phyloP scores from a whole-genome alignment of 2,888 invertebrate species.

The Lymantria dispar region DNA sequence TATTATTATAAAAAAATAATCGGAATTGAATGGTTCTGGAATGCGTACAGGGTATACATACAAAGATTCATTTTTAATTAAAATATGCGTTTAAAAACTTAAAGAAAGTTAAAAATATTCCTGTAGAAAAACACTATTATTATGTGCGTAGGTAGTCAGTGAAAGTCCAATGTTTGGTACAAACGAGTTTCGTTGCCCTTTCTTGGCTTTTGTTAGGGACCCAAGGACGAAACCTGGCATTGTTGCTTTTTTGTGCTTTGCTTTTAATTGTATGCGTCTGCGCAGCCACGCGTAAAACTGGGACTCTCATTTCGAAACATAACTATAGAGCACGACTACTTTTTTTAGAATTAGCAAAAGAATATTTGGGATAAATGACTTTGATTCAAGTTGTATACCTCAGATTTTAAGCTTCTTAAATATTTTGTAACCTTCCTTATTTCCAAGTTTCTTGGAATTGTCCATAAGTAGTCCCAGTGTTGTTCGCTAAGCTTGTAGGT shows the following conservation, averaged over 20 bases:
- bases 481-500: slow-evolving; percentile 2
- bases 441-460: slow-evolving; percentile 35
- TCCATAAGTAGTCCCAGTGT: slow-evolving; percentile 3
- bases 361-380: slow-evolving; percentile 20
- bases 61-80: no score
- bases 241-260: slow-evolving; percentile 69
- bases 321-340: slow-evolving; percentile 51
- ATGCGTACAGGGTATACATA: no score
- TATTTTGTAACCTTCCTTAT: slow-evolving; percentile 34
- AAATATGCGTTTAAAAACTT: neutral
- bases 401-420: slow-evolving; percentile 44
- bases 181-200: slow-evolving; percentile 81
- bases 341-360: slow-evolving; percentile 25
- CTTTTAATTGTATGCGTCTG: slow-evolving; percentile 77
- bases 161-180: slow-evolving; percentile 76
- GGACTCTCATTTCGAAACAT: slow-evolving; percentile 54
- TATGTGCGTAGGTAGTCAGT: slow-evolving; percentile 73
- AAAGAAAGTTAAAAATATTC: slow-evolving; percentile 5
- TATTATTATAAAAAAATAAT: no score
- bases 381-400: slow-evolving; percentile 44
- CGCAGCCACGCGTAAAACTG: slow-evolving; percentile 64
- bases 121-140: slow-evolving; percentile 21
- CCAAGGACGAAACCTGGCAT: slow-evolving; percentile 76
- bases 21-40: no score
- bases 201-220: slow-evolving; percentile 78